A percentile compares a stretch with the other conserved stretches of the same genome.
Conservation (phyloP, 2,888 invertebrate genomes). For the Leptinotarsa rubiginosa region DNA sequence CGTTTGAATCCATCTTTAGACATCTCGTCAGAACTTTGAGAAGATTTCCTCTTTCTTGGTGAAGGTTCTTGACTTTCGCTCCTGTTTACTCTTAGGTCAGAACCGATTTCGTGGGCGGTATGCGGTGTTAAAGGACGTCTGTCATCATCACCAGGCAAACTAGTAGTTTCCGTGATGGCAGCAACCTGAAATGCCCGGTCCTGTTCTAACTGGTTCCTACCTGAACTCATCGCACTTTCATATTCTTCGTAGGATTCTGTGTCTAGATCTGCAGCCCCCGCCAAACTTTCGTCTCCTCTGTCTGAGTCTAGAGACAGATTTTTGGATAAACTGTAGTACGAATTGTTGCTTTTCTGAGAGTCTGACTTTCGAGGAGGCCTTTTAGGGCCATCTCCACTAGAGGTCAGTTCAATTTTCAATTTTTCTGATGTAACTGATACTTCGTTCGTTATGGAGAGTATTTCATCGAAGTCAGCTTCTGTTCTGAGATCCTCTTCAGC, state of each 20-base stretch:
- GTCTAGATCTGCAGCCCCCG: constrained; percentile 70
- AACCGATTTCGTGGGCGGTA: constrained; percentile 66
- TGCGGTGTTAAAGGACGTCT: constrained; percentile 61
- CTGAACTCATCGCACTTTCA: constrained; percentile 75
- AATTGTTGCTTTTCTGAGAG: constrained; percentile 68
- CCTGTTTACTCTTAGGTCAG: constrained; percentile 63
- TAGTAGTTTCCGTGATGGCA: constrained; percentile 64
- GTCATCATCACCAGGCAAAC: constrained; percentile 62
- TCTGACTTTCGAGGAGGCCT: constrained; percentile 76
- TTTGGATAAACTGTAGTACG: constrained; percentile 73
- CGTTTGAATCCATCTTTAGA: constrained; percentile 62
- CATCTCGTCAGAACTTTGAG: constrained; percentile 68
- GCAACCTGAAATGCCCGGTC: constrained; percentile 63
- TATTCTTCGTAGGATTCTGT: constrained; percentile 75
- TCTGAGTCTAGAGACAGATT: constrained; percentile 73
- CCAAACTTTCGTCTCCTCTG: constrained; percentile 65
- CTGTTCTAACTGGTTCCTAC: constrained; percentile 61
- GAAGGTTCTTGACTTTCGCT: constrained; percentile 67
- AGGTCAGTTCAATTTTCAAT: constrained; percentile 66
- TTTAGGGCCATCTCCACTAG: constrained; percentile 71
- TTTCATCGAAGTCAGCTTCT: constrained; percentile 87
- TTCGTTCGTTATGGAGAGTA: constrained; percentile 83
- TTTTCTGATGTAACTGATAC: constrained; percentile 71
- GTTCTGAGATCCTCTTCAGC: constrained; percentile 87
- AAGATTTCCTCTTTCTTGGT: constrained; percentile 57